These are phyloP conservation scores for Zapus hudsonius DNA, from an alignment of 2,113 vertebrate genomes.

Conservation along the genomic window DNA sequence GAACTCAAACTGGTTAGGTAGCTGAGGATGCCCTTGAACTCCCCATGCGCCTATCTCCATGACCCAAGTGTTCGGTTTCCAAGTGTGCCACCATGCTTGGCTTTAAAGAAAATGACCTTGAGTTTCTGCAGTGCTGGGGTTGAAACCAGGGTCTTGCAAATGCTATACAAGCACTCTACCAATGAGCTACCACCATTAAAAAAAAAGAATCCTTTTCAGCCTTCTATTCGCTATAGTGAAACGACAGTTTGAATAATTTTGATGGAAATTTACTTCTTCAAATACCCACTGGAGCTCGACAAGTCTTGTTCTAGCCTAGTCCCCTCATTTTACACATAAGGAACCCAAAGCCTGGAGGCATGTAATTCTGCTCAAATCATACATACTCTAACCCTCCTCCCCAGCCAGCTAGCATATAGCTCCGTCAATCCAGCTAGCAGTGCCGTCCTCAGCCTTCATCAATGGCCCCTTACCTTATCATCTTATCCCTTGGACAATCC, in stretches of 20 bases:
- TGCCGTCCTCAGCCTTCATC: not conserved
- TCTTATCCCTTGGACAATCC: not conserved
- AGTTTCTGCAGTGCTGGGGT: not conserved
- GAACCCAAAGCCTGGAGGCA: not conserved
- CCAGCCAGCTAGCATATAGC: not conserved
- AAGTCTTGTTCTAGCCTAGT: not conserved
- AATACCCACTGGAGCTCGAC: not conserved
- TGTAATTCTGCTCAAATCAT: constrained; percentile 23
- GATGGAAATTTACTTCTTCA: constrained; percentile 22
- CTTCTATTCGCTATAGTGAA: constrained; percentile 38
- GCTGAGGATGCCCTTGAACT: not conserved
- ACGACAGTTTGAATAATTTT: not conserved
- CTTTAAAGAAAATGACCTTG: not conserved
- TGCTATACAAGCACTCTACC: not conserved
- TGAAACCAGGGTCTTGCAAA: not conserved
- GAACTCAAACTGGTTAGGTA: not conserved
- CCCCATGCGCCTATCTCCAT: not conserved
- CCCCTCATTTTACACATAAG: constrained; percentile 10
- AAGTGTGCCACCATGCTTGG: not conserved
- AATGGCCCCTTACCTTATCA: not conserved
- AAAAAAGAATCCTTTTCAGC: not conserved
- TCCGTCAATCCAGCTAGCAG: not conserved
- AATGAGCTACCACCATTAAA: not conserved
- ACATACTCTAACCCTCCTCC: not conserved
- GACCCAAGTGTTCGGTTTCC: not conserved